Evolutionary conservation across 2,888 invertebrate species (phyloP).

Genomic region (Caenorhabditis wallacei): DNA sequence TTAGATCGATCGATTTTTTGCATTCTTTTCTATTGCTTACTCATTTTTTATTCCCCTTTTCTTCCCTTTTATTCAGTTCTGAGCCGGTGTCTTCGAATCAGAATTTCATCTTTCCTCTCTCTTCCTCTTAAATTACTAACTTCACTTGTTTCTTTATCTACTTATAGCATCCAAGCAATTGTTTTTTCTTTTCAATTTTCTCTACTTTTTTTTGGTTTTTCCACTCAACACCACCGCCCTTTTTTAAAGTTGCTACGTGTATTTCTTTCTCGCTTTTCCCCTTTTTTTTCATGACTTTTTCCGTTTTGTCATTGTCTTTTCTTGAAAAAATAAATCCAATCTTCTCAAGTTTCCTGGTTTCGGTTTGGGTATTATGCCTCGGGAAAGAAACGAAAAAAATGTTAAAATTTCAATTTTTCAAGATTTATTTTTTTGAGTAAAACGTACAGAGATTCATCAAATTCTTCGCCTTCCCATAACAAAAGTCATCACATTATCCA

Average conservation of each 20-base stretch:
- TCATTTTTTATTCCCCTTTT: constrained; percentile 12
- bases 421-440: no score
- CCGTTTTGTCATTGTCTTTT: constrained; percentile 2
- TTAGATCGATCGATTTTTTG: constrained; percentile 56
- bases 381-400: no score
- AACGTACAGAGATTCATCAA: not conserved
- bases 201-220: not conserved
- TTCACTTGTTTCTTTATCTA: constrained; percentile 16
- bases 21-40: constrained; percentile 27
- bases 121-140: constrained; percentile 20
- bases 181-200: constrained; percentile 9
- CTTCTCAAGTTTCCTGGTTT: constrained; percentile 1
- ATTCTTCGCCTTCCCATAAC: constrained; percentile 31
- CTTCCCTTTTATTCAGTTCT: constrained; percentile 33
- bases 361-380: no score
- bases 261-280: constrained; percentile 34
- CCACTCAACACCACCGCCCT: constrained; percentile 32
- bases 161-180: constrained; percentile 24
- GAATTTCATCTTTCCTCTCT: constrained; percentile 22
- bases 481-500: constrained; percentile 55
- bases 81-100: constrained; percentile 56
- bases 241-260: constrained; percentile 52
- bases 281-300: constrained; percentile 36
- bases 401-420: no score
- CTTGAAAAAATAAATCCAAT: constrained; percentile 19